Evolutionary conservation across 2,888 invertebrate genomes (phyloP).

Genomic region (Drosophila putrida): DNA sequence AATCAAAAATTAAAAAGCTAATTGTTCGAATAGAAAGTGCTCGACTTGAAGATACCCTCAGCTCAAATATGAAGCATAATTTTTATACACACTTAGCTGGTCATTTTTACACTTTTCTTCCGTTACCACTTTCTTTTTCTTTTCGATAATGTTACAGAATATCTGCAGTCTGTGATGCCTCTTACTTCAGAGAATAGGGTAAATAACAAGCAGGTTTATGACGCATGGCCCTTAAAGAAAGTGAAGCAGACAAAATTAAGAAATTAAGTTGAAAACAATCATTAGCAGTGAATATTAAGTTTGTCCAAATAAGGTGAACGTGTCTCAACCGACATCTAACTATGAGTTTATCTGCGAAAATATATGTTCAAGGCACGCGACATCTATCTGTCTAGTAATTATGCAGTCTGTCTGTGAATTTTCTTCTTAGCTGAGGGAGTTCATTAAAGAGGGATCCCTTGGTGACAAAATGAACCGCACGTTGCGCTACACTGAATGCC

Average conservation of each 20-base stretch:
- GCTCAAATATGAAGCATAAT: neutral
- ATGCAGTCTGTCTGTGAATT: conserved; percentile 56
- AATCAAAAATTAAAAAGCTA: conserved; percentile 3
- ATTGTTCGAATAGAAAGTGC: conserved; percentile 23
- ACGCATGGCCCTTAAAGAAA: conserved; percentile 16
- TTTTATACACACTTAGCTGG: neutral
- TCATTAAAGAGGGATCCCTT: conserved; percentile 37
- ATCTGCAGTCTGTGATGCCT: neutral
- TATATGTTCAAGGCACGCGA: conserved; percentile 62
- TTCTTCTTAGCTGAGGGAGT: conserved; percentile 52
- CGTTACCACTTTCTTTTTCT: conserved; percentile 2
- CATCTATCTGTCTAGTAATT: conserved; percentile 65
- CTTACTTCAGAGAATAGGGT: neutral
- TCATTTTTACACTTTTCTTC: neutral
- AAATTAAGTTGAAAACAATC: conserved; percentile 59
- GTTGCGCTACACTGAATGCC: conserved; percentile 64
- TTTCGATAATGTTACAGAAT: neutral
- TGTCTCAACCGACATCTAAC: conserved; percentile 33
- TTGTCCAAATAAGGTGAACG: conserved; percentile 33
- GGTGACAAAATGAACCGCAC: conserved; percentile 66
- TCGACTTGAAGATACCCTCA: neutral
- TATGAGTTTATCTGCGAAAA: conserved; percentile 44
- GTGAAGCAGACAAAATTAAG: conserved; percentile 7
- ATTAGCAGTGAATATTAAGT: conserved; percentile 52
- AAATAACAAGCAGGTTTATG: conserved; percentile 1